These are phyloP conservation scores for Trichopoda pennipes DNA, from an alignment of 2,888 invertebrate genomes.

Conservation along the genomic window DNA sequence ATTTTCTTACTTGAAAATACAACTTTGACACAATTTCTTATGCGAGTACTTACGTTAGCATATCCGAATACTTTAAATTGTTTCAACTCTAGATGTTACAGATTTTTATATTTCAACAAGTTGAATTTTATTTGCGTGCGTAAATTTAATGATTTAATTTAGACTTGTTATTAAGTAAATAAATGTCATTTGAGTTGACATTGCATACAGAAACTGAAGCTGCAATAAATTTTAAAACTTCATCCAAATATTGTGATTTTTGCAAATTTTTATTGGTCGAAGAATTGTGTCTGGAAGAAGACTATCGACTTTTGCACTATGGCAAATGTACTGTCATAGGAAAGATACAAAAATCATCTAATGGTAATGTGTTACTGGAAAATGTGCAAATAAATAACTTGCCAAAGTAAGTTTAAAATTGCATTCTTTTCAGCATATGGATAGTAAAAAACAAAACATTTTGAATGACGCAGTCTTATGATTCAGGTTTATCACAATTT, in stretches of 20 bases:
- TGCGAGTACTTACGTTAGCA: neutral
- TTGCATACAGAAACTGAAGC: neutral
- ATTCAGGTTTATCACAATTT: slow-evolving; percentile 13
- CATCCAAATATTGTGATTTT: slow-evolving; percentile 73
- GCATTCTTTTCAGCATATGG: slow-evolving; percentile 1
- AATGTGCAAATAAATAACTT: slow-evolving; percentile 75
- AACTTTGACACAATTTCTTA: neutral
- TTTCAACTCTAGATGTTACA: slow-evolving; percentile 9
- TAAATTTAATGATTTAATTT: slow-evolving; percentile 7
- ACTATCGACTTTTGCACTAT: slow-evolving; percentile 74
- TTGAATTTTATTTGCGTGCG: neutral
- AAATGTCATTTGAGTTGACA: slow-evolving; percentile 47
- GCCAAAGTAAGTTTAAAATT: slow-evolving; percentile 71
- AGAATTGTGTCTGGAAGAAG: slow-evolving; percentile 73
- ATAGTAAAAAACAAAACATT: neutral
- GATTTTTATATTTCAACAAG: slow-evolving; percentile 16
- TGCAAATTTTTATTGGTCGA: slow-evolving; percentile 76
- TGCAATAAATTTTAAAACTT: slow-evolving; percentile 35
- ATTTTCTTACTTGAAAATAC: neutral
- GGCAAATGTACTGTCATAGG: slow-evolving; percentile 78
- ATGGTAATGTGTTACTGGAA: slow-evolving; percentile 71
- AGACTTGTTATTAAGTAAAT: slow-evolving; percentile 18
- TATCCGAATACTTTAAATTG: neutral
- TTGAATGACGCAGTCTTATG: slow-evolving; percentile 8
- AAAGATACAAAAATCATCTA: slow-evolving; percentile 69